phyloP scores from a whole-genome alignment of 53 echinoderm and acorn worm genomes.

The Hippasteria phrygiana region DNA sequence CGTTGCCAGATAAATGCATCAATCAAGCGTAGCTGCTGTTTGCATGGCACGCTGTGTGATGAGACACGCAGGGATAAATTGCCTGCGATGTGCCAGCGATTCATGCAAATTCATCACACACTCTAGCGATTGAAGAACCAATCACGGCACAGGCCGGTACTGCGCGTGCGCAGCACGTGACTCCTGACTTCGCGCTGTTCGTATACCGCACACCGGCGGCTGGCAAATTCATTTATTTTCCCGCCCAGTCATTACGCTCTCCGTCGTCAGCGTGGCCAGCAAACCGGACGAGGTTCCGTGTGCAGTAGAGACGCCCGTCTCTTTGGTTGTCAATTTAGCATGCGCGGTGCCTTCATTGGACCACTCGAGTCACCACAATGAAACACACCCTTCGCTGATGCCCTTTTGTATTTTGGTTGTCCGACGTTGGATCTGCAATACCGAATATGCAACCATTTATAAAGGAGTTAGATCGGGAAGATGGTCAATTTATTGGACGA shows the following conservation, averaged over 20 bases:
- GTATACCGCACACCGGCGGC: background rate
- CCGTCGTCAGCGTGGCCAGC: background rate
- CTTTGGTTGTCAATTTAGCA: constrained; percentile 42
- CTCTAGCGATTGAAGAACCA: background rate
- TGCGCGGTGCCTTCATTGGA: constrained; percentile 45
- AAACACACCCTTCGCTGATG: background rate
- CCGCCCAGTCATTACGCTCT: constrained; percentile 43
- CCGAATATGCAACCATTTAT: constrained; percentile 15
- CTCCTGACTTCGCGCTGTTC: constrained; percentile 7
- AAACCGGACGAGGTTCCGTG: background rate
- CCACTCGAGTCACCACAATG: background rate
- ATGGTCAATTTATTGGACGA: background rate
- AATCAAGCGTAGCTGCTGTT: background rate
- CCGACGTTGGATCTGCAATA: background rate
- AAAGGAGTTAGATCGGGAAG: constrained; percentile 6
- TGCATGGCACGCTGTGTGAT: background rate
- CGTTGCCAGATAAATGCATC: background rate
- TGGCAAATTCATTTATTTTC: constrained; percentile 6
- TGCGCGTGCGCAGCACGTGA: constrained; percentile 36
- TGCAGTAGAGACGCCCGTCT: background rate
- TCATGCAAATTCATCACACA: constrained; percentile 20
- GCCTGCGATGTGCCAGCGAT: background rate
- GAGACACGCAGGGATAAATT: background rate
- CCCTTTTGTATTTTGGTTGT: background rate
- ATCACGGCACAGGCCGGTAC: background rate